phyloP scores from a whole-genome alignment of 1,140 invertebrate genomes.

The Thrips palmi region DNA sequence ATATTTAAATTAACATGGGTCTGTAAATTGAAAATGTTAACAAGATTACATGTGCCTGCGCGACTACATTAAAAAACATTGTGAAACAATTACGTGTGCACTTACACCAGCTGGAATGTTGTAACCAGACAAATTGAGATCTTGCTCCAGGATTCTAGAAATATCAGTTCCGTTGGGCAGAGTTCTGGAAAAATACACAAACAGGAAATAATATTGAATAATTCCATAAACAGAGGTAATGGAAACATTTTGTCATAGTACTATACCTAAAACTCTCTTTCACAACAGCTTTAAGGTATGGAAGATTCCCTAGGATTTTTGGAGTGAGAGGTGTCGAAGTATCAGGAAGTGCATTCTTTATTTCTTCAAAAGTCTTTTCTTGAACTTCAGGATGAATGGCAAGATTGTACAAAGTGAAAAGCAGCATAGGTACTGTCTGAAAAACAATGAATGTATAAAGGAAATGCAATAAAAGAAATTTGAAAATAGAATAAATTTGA shows the following conservation, averaged over 20 bases:
- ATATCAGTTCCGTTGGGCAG: slow-evolving; percentile 33
- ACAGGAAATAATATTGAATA: too few relatives aligned
- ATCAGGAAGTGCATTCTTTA: slow-evolving; percentile 27
- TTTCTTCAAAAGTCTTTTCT: slow-evolving; percentile 23
- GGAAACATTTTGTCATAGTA: not conserved
- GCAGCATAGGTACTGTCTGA: slow-evolving; percentile 26
- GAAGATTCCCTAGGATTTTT: too few relatives aligned
- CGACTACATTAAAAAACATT: slow-evolving; percentile 1
- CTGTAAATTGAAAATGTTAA: slow-evolving; percentile 19
- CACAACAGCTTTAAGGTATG: slow-evolving; percentile 33
- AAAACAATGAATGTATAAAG: slow-evolving; percentile 10
- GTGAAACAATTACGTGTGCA: slow-evolving; percentile 16
- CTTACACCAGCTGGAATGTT: slow-evolving; percentile 32
- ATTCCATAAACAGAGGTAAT: not conserved
- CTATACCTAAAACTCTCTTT: slow-evolving; percentile 35
- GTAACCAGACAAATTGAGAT: slow-evolving; percentile 27
- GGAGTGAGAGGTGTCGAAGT: too few relatives aligned
- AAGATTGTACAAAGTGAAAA: slow-evolving; percentile 27
- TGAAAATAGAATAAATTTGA: slow-evolving; percentile 1
- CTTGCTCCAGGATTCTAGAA: slow-evolving; percentile 26
- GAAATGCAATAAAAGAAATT: too few relatives aligned
- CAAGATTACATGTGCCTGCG: not conserved
- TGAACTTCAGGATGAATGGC: slow-evolving; percentile 29
- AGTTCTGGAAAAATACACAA: slow-evolving; percentile 18
- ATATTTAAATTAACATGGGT: slow-evolving; percentile 32